Evolutionary conservation across 1,140 invertebrate species (phyloP).

Genomic region (Oscheius sp.): DNA sequence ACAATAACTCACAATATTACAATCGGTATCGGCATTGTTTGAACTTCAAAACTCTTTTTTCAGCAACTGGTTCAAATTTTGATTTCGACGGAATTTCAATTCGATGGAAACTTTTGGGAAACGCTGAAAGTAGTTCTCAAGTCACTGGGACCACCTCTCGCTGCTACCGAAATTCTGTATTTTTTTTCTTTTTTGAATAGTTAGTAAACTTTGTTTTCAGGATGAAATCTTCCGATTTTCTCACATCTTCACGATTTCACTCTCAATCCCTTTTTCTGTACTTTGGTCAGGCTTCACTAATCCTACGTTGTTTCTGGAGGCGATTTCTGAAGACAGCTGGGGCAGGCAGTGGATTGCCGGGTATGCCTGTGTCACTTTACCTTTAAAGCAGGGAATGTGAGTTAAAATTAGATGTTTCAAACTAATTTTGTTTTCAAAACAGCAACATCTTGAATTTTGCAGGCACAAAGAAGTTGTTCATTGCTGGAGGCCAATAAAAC

Average conservation of each 20-base stretch:
- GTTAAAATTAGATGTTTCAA: background rate
- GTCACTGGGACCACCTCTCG: no score
- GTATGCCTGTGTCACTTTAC: slow-evolving; percentile 34
- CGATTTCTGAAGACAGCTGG: slow-evolving; percentile 41
- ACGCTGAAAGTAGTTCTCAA: no score
- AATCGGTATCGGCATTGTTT: no score
- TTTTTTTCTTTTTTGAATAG: no score
- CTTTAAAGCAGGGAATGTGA: background rate
- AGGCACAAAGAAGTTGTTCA: slow-evolving; percentile 27
- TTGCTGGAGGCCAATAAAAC: slow-evolving; percentile 42
- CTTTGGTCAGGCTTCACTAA: background rate
- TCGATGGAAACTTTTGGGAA: no score
- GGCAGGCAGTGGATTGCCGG: slow-evolving; percentile 42
- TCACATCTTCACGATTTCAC: background rate
- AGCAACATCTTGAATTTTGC: no score
- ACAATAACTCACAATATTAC: background rate
- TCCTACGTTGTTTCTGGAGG: background rate
- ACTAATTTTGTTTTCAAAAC: slow-evolving; percentile 10
- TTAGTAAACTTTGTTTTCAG: no score
- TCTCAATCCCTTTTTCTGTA: background rate
- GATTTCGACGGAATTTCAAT: no score
- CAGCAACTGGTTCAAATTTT: no score
- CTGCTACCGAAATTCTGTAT: no score
- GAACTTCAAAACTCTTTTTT: no score
- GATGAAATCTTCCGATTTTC: background rate